phyloP scores from a whole-genome alignment of 2,113 vertebrate species.

The Crypturellus undulatus region DNA sequence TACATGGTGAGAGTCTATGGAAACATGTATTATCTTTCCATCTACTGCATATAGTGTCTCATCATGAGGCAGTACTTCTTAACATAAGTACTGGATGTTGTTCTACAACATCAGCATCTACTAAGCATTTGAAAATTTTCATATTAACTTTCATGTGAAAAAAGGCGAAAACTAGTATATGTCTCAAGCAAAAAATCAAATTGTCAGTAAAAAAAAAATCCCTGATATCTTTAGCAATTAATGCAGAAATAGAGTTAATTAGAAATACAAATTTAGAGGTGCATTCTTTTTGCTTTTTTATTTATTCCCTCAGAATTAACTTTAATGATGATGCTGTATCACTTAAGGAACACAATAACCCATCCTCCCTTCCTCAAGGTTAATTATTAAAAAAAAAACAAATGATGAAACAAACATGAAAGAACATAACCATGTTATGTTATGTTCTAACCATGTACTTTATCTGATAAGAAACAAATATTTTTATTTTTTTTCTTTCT shows the following conservation, averaged over 20 bases:
- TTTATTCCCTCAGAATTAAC: neutral
- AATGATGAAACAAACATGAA: neutral
- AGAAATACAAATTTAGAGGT: neutral
- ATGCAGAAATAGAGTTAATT: neutral
- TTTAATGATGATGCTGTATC: neutral
- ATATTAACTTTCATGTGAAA: neutral
- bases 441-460: too few species aligned
- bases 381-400: neutral
- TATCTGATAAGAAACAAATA: neutral
- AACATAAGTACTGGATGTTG: neutral
- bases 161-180: neutral
- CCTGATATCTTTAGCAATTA: neutral
- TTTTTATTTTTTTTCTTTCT: neutral
- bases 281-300: neutral
- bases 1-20: neutral
- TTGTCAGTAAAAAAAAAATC: neutral
- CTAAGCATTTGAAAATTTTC: neutral
- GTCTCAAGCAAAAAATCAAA: neutral
- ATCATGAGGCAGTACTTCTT: neutral
- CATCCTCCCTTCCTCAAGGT: rapidly evolving
- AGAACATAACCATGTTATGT: too few species aligned
- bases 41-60: neutral
- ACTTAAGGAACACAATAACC: neutral
- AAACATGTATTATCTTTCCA: neutral
- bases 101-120: neutral